Evolutionary conservation across 2,888 invertebrate species (phyloP), one percentile per base, ranked within the genome.

Genomic region (Acleris literana): DNA sequence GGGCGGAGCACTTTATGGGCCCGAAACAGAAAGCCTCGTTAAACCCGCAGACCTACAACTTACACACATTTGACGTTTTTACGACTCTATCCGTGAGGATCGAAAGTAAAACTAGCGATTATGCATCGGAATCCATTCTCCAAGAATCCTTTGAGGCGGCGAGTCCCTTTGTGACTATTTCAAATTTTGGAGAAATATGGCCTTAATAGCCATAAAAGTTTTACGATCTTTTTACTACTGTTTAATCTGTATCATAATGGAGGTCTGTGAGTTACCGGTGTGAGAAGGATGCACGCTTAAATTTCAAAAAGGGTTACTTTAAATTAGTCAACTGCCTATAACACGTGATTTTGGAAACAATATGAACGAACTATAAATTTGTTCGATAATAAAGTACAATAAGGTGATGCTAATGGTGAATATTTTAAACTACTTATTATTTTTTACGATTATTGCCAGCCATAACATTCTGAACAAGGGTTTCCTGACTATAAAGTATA

Each of bases 181-280:
- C 83, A 80, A 85, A 87, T 86, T 90, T 85, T 76, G 77, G 80
- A 82, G 84, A 87, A 87, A 86, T 87, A 87, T 86, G 78, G 78
- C 81, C 81, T 78, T 81, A 80, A 84, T 84, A 85, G 81, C 83
- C 80, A 88, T 89, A 87, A 88, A 87, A 84, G 71, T 82, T 91
- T 91, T 82, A 92, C 83, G 86, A 85, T 68, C 69, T 68, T 86
- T 91, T 92, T 90, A 92, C 87, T 88, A 88, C 89, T 87, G 86
- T 90, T 90, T 90, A 91, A 90, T 89, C 88, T 90, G 83, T 76
- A 76, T 80, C 75, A 81, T 84, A 85, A 88, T 82, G 81, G 82
- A 71, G 70, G 74, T 76, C 76, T 78, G 83, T 84, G 83, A 86
- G 78, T 82, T 85, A 84, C 81, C 78, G 82, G 76, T 74, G 75